These are phyloP conservation scores for Oxycera nigricornis DNA, from an alignment of 2,888 invertebrate species.

Conservation along the genomic window DNA sequence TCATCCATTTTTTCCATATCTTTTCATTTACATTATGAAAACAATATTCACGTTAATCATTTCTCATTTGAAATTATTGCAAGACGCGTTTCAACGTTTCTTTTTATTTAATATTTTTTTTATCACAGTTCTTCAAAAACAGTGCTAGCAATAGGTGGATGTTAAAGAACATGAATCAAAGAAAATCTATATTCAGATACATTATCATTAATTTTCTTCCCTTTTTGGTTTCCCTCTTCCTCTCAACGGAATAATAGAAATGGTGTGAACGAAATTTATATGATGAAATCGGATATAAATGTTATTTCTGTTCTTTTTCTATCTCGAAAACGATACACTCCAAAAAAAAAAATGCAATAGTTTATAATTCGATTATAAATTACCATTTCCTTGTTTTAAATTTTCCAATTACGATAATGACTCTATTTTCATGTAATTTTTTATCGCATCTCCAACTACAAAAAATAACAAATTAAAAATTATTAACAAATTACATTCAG, in stretches of 20 bases:
- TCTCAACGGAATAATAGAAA: not conserved
- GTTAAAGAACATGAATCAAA: conserved; percentile 25
- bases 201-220: not conserved
- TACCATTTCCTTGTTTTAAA: not conserved
- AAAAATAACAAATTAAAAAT: conserved; percentile 25
- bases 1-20: conserved; percentile 4
- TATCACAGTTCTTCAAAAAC: conserved; percentile 41
- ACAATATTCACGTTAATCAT: conserved; percentile 1
- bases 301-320: not conserved
- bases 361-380: conserved; percentile 4
- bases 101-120: conserved; percentile 16
- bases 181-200: not conserved
- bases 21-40: conserved; percentile 14
- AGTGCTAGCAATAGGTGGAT: conserved; percentile 39
- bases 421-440: not conserved
- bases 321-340: not conserved
- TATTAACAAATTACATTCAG: conserved; percentile 15
- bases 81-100: conserved; percentile 28
- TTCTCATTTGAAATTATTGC: conserved; percentile 28
- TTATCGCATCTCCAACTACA: not conserved
- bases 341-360: not conserved
- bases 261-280: conserved; percentile 1
- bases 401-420: not conserved
- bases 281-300: not conserved
- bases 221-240: not conserved